Evolutionary conservation across 2,888 invertebrate genomes (phyloP).

Genomic region (Lycophotia porphyrea): DNA sequence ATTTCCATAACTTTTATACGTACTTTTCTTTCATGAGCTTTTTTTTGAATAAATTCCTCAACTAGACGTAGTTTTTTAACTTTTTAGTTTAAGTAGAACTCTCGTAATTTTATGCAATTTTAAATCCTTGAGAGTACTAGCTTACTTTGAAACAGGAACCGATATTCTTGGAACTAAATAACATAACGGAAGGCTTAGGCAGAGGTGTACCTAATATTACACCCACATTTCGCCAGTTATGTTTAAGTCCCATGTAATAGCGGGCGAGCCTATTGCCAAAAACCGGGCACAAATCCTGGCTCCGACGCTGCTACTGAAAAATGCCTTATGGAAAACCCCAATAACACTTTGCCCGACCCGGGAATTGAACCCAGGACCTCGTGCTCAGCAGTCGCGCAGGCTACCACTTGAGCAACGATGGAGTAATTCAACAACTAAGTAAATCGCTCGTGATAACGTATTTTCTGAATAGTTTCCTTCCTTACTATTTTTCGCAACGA

Average conservation of each 20-base stretch:
- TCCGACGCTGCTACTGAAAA: too few species aligned
- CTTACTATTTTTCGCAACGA: not conserved
- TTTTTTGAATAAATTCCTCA: conserved; percentile 21
- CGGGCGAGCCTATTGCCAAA: too few species aligned
- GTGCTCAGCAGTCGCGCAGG: not conserved
- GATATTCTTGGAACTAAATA: not conserved
- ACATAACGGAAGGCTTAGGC: too few species aligned
- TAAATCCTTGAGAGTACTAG: too few species aligned
- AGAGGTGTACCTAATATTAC: too few species aligned
- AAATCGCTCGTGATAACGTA: too few species aligned
- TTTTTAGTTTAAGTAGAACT: not conserved
- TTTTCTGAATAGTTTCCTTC: not conserved
- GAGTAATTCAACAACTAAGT: not conserved
- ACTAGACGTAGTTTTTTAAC: not conserved
- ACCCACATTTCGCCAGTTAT: too few species aligned
- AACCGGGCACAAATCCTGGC: too few species aligned
- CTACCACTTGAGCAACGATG: not conserved
- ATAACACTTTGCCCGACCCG: too few species aligned
- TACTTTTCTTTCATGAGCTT: conserved; percentile 34
- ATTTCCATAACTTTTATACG: conserved; percentile 57
- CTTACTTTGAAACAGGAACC: not conserved
- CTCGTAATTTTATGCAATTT: not conserved
- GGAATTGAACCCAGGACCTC: too few species aligned
- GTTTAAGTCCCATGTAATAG: too few species aligned
- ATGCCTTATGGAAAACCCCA: too few species aligned